Conservation (phyloP, 2,113 vertebrate genomes). For the Prunella fulvescens region DNA sequence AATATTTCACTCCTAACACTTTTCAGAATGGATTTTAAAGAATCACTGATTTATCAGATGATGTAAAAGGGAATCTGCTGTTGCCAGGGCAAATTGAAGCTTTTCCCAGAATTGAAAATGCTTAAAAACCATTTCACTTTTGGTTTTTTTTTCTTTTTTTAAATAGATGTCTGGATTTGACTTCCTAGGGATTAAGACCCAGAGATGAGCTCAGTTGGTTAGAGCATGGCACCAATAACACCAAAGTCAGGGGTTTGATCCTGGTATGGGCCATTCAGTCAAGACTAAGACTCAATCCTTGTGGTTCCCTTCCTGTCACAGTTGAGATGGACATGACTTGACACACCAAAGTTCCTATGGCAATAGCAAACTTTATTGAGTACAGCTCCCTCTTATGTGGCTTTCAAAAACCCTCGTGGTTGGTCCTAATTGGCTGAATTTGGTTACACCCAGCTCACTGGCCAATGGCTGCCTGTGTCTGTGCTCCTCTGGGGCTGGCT, state of each 20-base stretch:
- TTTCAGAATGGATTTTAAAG: not conserved
- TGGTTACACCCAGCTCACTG: not conserved
- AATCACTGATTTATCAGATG: not conserved
- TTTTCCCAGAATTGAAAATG: not conserved
- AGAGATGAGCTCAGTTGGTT: not conserved
- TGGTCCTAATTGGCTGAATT: not conserved
- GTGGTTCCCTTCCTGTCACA: not conserved
- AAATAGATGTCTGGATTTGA: not conserved
- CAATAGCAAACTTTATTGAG: not conserved
- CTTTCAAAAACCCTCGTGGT: not conserved
- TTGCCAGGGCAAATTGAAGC: not conserved
- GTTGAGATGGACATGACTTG: not conserved
- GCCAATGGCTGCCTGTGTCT: not conserved
- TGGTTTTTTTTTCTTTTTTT: not conserved
- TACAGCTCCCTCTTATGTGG: not conserved
- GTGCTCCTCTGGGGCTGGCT: not conserved
- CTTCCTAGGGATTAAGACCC: not conserved
- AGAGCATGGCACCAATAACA: not conserved
- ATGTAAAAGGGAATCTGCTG: not conserved
- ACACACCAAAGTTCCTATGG: not conserved
- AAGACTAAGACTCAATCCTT: not conserved
- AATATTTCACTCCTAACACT: not conserved
- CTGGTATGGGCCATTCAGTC: not conserved
- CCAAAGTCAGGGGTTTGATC: not conserved
- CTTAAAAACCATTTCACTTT: not conserved